A percentile compares a stretch with the other conserved stretches of the same genome.
Conservation (phyloP, 1,140 invertebrate species). For the Pteromalus puparum region DNA sequence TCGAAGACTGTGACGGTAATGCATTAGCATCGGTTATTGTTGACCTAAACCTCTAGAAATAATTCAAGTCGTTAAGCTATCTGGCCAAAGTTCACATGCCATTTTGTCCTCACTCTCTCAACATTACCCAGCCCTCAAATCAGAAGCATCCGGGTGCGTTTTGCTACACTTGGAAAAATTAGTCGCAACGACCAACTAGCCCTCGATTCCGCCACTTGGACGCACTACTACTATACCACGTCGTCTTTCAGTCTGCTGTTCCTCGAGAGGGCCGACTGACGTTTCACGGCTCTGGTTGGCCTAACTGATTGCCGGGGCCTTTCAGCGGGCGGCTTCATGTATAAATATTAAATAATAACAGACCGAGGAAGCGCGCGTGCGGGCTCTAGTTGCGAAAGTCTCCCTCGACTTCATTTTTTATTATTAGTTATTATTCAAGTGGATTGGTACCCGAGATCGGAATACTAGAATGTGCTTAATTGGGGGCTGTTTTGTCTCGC, state of each 20-base stretch:
- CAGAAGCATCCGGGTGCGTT: not conserved
- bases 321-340: slow-evolving; percentile 66
- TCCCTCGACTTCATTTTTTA: not conserved
- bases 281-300: slow-evolving; percentile 69
- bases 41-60: too few species aligned
- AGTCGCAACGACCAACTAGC: slow-evolving; percentile 30
- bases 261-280: slow-evolving; percentile 53
- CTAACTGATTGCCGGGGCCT: slow-evolving; percentile 64
- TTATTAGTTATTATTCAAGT: not conserved
- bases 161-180: slow-evolving; percentile 61
- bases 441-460: not conserved
- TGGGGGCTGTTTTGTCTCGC: too few species aligned
- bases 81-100: not conserved
- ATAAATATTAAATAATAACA: slow-evolving; percentile 73
- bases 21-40: too few species aligned
- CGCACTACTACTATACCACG: not conserved
- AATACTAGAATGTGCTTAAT: not conserved
- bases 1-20: too few species aligned
- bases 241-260: not conserved
- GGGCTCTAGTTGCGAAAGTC: slow-evolving; percentile 18
- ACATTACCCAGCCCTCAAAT: not conserved
- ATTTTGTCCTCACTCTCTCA: not conserved
- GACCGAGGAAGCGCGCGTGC: slow-evolving; percentile 50
- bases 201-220: not conserved
- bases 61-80: too few species aligned